Evolutionary conservation across 2,113 vertebrate genomes (phyloP).

Genomic region (Eulemur macaco): DNA sequence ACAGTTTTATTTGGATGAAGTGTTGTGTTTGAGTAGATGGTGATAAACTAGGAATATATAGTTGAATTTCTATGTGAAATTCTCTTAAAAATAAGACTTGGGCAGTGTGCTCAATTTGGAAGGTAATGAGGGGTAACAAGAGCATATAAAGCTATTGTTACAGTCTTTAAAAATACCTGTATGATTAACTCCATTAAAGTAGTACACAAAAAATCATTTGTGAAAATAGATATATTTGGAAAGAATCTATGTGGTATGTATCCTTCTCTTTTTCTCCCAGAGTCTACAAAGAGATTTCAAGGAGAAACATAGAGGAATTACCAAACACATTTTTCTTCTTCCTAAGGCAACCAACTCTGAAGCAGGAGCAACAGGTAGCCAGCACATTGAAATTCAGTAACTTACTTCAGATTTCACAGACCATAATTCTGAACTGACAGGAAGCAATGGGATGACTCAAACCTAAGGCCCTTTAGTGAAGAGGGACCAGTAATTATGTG

Average conservation of each 20-base stretch:
- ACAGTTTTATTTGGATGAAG: not conserved
- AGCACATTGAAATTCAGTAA: constrained; percentile 49
- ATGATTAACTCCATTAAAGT: not conserved
- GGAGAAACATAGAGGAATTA: not conserved
- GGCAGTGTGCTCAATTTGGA: constrained; percentile 19
- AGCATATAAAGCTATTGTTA: not conserved
- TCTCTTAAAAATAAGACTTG: not conserved
- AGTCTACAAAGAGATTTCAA: not conserved
- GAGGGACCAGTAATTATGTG: constrained; percentile 55
- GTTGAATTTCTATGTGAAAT: not conserved
- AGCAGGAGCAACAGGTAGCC: not conserved
- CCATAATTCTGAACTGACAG: constrained; percentile 47
- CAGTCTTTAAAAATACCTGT: not conserved
- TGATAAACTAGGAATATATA: not conserved
- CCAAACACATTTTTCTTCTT: not conserved
- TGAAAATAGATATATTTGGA: constrained; percentile 14
- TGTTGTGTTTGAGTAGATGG: not conserved
- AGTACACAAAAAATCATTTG: not conserved
- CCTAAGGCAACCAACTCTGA: not conserved
- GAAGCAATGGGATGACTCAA: constrained; percentile 37
- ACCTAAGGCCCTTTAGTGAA: constrained; percentile 37
- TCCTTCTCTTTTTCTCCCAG: not conserved
- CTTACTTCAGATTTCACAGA: constrained; percentile 46
- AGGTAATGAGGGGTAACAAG: not conserved
- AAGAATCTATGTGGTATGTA: not conserved